phyloP scores from a whole-genome alignment of 2,888 invertebrate genomes.

The Aethes cnicana region DNA sequence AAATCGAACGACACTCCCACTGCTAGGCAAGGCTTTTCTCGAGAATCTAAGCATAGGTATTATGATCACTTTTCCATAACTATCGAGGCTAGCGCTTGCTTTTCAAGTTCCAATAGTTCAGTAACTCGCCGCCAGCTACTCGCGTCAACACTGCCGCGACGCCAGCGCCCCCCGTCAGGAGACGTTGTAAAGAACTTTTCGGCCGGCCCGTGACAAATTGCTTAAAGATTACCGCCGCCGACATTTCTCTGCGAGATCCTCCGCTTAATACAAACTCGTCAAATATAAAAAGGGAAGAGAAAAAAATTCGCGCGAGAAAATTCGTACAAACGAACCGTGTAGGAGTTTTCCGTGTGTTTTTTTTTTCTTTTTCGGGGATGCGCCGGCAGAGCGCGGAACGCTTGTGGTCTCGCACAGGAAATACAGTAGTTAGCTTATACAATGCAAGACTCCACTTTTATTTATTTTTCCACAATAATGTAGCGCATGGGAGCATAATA shows the following conservation, averaged over 20 bases:
- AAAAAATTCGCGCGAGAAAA: constrained; percentile 31
- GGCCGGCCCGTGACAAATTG: constrained; percentile 45
- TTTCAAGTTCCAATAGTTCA: too few relatives aligned
- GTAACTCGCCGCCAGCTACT: constrained; percentile 26
- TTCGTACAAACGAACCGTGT: constrained; percentile 34
- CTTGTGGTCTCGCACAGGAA: too few relatives aligned
- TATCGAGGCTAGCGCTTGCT: too few relatives aligned
- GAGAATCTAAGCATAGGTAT: too few relatives aligned
- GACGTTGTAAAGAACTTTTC: constrained; percentile 40
- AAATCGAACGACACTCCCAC: too few relatives aligned
- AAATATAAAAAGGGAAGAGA: constrained; percentile 36
- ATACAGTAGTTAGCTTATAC: too few relatives aligned
- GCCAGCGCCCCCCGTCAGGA: constrained; percentile 31
- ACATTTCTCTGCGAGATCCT: constrained; percentile 35
- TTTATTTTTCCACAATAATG: too few relatives aligned
- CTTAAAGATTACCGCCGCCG: constrained; percentile 46
- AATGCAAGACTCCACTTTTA: too few relatives aligned
- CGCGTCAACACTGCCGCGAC: constrained; percentile 10
- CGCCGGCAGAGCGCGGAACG: background rate
- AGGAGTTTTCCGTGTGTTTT: constrained; percentile 27
- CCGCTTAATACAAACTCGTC: constrained; percentile 38
- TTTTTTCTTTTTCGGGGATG: constrained; percentile 15
- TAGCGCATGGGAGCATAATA: too few relatives aligned
- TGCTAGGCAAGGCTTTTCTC: too few relatives aligned
- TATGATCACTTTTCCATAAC: too few relatives aligned